Evolutionary conservation across 2,888 invertebrate genomes (phyloP), one percentile per base, ranked within the genome.

Genomic region (Diploptera punctata): DNA sequence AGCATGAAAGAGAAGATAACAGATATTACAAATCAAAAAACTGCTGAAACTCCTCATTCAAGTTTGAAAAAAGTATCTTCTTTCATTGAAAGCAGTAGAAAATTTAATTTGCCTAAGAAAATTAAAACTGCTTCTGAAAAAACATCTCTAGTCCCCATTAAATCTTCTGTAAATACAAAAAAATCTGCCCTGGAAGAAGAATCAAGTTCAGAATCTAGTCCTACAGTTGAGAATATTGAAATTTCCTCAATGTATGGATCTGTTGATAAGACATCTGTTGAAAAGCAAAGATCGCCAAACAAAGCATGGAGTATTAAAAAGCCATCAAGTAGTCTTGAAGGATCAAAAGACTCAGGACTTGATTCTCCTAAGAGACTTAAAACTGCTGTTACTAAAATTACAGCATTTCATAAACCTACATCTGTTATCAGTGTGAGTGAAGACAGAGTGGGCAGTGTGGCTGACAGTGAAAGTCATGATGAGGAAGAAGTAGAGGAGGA

Each of bases 271-370:
- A 24, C 21, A 10, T 33, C 33, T 33, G 10, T 54, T 9, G 4
- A n/a, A 38, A 9, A 43, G 62, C 38, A 62, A 13, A 18, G 38
- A 43, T 19, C 10, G 18, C 61, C 61, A 18, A 16, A 31, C 3
- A 24, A 31, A 61, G 47, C 18, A 47, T 38, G 10, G n/a, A 21
- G 13, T 19, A 24, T 16, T 10, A 7, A 29, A 54, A n/a, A 21
- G 16, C 10, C 3, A 16, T 19, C 26, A 24, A 24, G 18, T 7
- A 62, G 38, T 10, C 18, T 49, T 5, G 21, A 49, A 9, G 62
- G 49, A 16, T 70, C 70, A 21, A 70, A 47, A 29, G 70, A 70
- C 29, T 70, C 70, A 29, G 70, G 70, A 3, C 26, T 70, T 26
- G 70, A 70, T 33, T 70, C 70, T 10, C 70, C 70, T 10, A 70